Conservation (phyloP, 2,797 vertebrate genomes). For the Tamandua tetradactyla region DNA sequence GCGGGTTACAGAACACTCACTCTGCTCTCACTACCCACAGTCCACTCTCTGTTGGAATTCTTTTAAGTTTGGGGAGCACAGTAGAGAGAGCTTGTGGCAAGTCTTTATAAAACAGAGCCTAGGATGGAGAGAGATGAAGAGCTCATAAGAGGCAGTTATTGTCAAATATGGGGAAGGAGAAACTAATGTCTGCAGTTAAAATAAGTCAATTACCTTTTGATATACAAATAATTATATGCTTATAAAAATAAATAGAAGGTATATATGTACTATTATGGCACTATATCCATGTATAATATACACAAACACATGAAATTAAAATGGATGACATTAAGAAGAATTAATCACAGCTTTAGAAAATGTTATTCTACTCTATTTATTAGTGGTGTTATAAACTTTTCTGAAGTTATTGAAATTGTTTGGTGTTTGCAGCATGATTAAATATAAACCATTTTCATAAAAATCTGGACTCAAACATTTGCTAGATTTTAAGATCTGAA, state of each 20-base stretch:
- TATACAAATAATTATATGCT: not conserved
- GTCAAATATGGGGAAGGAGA: not conserved
- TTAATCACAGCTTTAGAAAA: not conserved
- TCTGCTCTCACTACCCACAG: not conserved
- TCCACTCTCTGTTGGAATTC: not conserved
- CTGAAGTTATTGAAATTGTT: not conserved
- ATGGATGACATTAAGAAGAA: not conserved
- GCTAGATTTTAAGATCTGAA: not conserved
- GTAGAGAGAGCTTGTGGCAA: not conserved
- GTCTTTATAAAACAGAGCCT: not conserved
- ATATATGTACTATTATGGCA: not conserved
- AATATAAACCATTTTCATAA: not conserved
- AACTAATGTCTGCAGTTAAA: not conserved
- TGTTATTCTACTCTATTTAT: not conserved
- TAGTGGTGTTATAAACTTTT: not conserved
- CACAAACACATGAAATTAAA: slow-evolving; percentile 18
- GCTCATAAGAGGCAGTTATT: not conserved
- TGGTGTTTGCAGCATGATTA: not conserved
- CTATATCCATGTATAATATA: not conserved
- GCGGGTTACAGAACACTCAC: not conserved
- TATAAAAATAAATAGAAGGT: not conserved
- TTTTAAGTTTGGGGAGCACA: not conserved
- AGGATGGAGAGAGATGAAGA: not conserved
- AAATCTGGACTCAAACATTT: slow-evolving; percentile 13
- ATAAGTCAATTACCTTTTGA: not conserved